Evolutionary conservation across 1,140 invertebrate species (phyloP), one percentile per base, ranked within the genome.

Genomic region (Drosophila busckii): DNA sequence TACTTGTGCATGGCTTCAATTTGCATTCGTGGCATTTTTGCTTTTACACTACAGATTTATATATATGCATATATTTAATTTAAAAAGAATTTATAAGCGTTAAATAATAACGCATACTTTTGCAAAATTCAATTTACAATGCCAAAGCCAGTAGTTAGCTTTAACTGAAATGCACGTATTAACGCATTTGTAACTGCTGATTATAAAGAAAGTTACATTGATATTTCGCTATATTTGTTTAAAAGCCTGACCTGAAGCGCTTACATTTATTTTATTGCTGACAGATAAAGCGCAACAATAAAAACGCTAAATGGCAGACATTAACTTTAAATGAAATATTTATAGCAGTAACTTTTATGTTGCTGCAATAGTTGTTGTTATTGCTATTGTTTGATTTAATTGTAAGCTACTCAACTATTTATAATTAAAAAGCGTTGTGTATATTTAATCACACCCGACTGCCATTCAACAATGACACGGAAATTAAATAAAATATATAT

Each of bases 1-100:
- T 42, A 29, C 38, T 56, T 56, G 37, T 50, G 62, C 50, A 55
- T 56, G 58, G 34, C 37, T 69, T 69, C 58, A 56, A 32, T 69
- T 62, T 29, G 52, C 19, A 44, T 58, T 66, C 59, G 61, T 58
- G 61, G 65, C 41, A 28, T 13, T 40, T 50, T 25, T 49, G 62
- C 53, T 50, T 66, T 66, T 66, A 35, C 66, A 66, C 50, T 52
- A 46, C 48, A 37, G 56, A 59, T 44, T 35, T 44, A 22, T 41
- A 19, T n/a, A 13, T 28, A 42, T 56, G 29, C 46, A 34, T 41
- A 35, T 66, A 38, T 31, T 55, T 56, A 23, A 19, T 20, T 54
- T 20, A n/a, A n/a, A n/a, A n/a, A n/a, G n/a, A n/a, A n/a, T n/a
- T n/a, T n/a, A n/a, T n/a, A n/a, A n/a, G n/a, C n/a, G n/a, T n/a